Evolutionary conservation across 2,888 invertebrate genomes (phyloP).

Genomic region (Stramonita haemastoma): DNA sequence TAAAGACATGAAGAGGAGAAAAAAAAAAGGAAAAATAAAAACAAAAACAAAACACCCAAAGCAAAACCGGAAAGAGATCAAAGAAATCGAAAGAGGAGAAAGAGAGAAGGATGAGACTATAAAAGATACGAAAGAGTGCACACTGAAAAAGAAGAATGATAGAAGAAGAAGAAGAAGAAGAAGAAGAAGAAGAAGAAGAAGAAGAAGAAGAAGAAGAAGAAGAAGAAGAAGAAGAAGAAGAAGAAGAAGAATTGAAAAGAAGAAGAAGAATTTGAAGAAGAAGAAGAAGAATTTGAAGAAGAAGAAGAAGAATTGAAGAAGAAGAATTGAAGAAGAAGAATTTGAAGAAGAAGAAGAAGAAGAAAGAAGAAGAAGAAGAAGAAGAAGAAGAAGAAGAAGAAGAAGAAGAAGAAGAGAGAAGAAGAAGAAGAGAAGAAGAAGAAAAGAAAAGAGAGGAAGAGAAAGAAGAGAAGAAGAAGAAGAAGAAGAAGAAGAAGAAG

Average conservation of each 20-base stretch:
- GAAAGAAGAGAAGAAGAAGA: not conserved
- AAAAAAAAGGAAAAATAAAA: too few species aligned
- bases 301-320: not conserved
- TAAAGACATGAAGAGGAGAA: too few species aligned
- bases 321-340: not conserved
- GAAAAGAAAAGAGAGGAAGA: not conserved
- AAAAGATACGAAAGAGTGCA: not conserved
- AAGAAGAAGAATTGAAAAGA: not conserved
- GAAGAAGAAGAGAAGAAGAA: not conserved
- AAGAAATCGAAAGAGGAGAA: too few species aligned
- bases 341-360: too few species aligned
- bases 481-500: not conserved
- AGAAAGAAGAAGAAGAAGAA: not conserved
- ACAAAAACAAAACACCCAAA: too few species aligned
- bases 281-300: not conserved
- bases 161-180: not conserved
- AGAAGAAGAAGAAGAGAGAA: not conserved
- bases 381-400: not conserved
- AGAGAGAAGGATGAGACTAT: too few species aligned
- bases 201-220: not conserved
- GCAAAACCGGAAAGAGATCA: too few species aligned
- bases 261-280: not conserved
- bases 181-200: not conserved
- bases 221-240: not conserved
- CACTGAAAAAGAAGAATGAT: not conserved